Evolutionary conservation across 1,140 invertebrate species (phyloP), one percentile per base, ranked within the genome.

Genomic region (Campoletis sonorensis): DNA sequence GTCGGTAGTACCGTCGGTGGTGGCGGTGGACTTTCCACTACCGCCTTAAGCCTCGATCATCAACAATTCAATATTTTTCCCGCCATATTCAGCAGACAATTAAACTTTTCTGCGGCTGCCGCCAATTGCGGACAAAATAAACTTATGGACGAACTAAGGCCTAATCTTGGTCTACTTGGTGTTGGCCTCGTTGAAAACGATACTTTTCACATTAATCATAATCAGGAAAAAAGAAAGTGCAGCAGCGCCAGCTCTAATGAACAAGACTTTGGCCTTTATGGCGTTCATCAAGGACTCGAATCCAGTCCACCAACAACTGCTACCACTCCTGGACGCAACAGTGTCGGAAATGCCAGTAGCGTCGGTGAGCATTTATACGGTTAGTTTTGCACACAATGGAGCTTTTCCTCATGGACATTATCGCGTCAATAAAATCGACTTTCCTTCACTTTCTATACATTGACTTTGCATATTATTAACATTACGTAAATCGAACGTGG

Each of bases 51-150:
- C 88, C 91, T 93, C 79, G 92, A 95, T 82, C 95, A 95, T 89
- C 96, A 97, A 87, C 96, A 97, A 92, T 97, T 97, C 93, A 97
- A 97, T 92, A 97, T 97, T 85, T 97, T 97, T 90, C 96, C 96
- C 82, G 96, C 96, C 71, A 97, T 97, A 87, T 97, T 97, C 90
- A 97, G 96, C 91, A 93, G 96, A 54, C 96, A 97, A 91, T 93
- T 97, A 73, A 97, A 97, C 90, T 97, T 97, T 88, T 94, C 94
- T 21, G 94, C 95, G 83, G 93, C 90, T 0, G 89, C 94, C n/a
- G 89, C 91, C 4, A 92, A 92, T 67, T 95, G 95, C 86, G 94
- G 94, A 0, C 95, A 96, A 85, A 94, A 95, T 83, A 95, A 95
- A 82, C 94, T 96, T 88, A 97, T 97, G 96, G 96, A 97, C 87